Percentiles rank a stretch among this genome's conserved stretches.
Conservation (phyloP, 1,140 invertebrate species). For the Achatina immaculata region DNA sequence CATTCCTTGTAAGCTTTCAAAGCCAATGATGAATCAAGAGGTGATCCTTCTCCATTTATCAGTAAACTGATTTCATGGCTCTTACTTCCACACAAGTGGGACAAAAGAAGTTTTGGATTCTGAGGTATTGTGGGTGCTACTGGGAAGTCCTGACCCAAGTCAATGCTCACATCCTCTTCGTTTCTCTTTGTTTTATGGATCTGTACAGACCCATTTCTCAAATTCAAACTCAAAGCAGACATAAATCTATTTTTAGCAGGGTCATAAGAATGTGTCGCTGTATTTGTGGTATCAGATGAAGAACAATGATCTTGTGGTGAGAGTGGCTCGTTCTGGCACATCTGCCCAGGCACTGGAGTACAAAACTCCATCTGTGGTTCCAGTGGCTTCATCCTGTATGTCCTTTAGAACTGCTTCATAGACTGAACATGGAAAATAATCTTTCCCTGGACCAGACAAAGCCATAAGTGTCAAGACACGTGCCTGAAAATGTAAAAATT, state of each 20-base stretch:
- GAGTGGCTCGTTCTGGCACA: too few species aligned
- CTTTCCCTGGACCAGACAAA: too few species aligned
- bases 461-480: too few species aligned
- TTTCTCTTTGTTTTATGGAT: conserved; percentile 42
- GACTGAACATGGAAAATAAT: too few species aligned
- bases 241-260: conserved; percentile 10
- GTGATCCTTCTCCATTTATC: conserved; percentile 40
- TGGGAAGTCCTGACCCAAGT: conserved; percentile 52
- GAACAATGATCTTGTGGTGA: too few species aligned
- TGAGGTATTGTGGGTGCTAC: conserved; percentile 56
- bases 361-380: neutral
- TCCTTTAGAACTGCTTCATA: too few species aligned
- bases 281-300: too few species aligned
- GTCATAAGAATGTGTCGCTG: too few species aligned
- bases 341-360: too few species aligned
- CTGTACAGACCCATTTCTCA: conserved; percentile 50
- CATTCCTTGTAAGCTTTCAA: conserved; percentile 28
- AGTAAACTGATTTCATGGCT: conserved; percentile 44
- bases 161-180: conserved; percentile 59
- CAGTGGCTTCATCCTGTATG: conserved; percentile 14
- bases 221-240: conserved; percentile 48
- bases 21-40: conserved; percentile 16
- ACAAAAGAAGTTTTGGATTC: conserved; percentile 64
- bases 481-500: too few species aligned
- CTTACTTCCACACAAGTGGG: conserved; percentile 59